Base-by-base conservation (phyloP, 2,797 vertebrate genomes). In the Tangara arthus region DNA sequence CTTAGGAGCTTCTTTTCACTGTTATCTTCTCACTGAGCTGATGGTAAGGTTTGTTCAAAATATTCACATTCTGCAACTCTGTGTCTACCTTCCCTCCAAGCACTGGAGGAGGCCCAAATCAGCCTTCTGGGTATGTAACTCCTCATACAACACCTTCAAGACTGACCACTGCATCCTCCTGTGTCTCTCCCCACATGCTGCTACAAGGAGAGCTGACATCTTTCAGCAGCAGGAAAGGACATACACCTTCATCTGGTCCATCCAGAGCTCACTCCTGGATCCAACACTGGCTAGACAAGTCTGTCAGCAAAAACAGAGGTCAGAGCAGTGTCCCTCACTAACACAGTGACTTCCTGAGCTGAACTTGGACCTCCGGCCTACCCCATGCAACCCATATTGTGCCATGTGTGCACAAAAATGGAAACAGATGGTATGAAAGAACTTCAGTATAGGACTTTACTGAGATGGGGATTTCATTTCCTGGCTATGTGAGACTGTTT, bases 61-160 rank as follows among this genome's bases (percentile, higher is more conserved):
- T 42, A 8, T 26, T 52, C 34, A 22, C 8, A 56, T 64, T 39
- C 30, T 72, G 20, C 20, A 59, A 16, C 12, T 13, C 1, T 59
- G 10, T 66, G 23, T 63, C 34, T 46, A 7, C 60, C 26, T 47
- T 87, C 53, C 23, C 27, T 34, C 23, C 20, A 20, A 79, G 34
- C 28, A 30, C 14, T 47, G 77, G 21, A 66, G 75, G 26, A 59
- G 24, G 8, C 9, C 32, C 28, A 73, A 19, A 37, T 69, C 44
- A 91, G n/a, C 37, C 16, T 55, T 53, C 34, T 65, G 71, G 22
- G 14, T 78, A 28, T 8, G 21, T 30, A 56, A 64, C 15, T 46
- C 49, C 32, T 83, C 0, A 0, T n/a, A 32, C 12, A 47, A 7
- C 24, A 47, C 21, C 68, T 85, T 82, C 0, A 1, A 66, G 47